Evolutionary conservation across 2,797 vertebrate species (phyloP), one percentile per base, ranked within the genome.

Genomic region (Periparus ater): DNA sequence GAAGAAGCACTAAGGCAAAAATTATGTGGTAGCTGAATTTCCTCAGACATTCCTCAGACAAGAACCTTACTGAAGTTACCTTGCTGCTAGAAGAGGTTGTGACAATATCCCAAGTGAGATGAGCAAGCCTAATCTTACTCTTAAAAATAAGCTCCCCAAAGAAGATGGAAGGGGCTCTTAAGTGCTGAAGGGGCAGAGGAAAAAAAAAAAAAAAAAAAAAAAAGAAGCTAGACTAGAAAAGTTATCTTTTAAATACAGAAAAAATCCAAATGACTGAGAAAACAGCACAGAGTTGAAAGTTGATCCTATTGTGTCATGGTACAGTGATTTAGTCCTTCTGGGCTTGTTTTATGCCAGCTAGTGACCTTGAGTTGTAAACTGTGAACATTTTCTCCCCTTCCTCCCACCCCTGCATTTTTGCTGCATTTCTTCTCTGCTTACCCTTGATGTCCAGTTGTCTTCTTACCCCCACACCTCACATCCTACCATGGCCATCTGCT

Each of bases 381-480:
- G 12, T 40, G 65, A 63, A 32, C 23, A 10, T 55, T 58, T 51
- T 23, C 18, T 72, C 16, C 3, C 17, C 3, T 3, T 19, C 4
- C 42, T 60, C 13, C 65, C 7, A 6, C 16, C 26, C 5, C 60
- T 60, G 44, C 50, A 9, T 1, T 13, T 53, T 53, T 53, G 11
- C 40, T 62, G 17, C 8, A 5, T 85, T 70, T 85, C 21, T 10
- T 34, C 14, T 60, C 70, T 1, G 0, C 19, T 51, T 29, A 34
- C 1, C 10, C 26, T 7, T 12, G 7, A 18, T 18, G 14, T 81
- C 12, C 0, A 3, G 2, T n/a, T 65, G 40, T 66, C 3, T 25
- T 75, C 9, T 40, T n/a, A 3, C 3, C 17, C 25, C 6, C 0
- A 2, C 38, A 22, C 16, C 20, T 65, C 2, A 0, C 18, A 42